phyloP scores from a whole-genome alignment of 2,888 invertebrate species.

The Euplagia quadripunctaria region DNA sequence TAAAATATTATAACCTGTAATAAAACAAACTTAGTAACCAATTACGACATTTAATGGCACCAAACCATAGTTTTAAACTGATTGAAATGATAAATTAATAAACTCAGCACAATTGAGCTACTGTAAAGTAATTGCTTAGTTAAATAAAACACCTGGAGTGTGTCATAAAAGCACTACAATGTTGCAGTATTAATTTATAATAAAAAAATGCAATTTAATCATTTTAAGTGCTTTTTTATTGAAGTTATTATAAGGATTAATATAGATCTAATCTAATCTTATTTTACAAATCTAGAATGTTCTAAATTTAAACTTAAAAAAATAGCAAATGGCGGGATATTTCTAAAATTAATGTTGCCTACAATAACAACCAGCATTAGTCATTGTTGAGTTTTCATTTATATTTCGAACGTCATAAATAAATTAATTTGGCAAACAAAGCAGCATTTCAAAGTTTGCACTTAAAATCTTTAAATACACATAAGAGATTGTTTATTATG shows the following conservation, averaged over 20 bases:
- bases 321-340: too few relatives aligned
- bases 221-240: slow-evolving; percentile 5
- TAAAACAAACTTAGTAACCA: not conserved
- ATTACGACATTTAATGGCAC: slow-evolving; percentile 37
- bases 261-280: not conserved
- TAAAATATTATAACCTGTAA: not conserved
- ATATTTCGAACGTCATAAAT: not conserved
- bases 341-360: too few relatives aligned
- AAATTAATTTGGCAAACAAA: not conserved
- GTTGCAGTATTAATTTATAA: not conserved
- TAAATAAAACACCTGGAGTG: slow-evolving; percentile 29
- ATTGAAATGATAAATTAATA: slow-evolving; percentile 31
- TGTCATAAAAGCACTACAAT: slow-evolving; percentile 5
- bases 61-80: slow-evolving; percentile 33
- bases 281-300: not conserved
- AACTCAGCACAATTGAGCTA: slow-evolving; percentile 32
- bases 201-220: not conserved
- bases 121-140: slow-evolving; percentile 30
- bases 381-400: not conserved
- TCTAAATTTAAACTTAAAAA: not conserved
- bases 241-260: not conserved
- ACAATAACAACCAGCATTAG: too few relatives aligned
- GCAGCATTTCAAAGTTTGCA: not conserved
- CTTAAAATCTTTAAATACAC: not conserved
- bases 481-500: not conserved